phyloP scores from a whole-genome alignment of 1,140 invertebrate genomes.

The Cydia amplana region DNA sequence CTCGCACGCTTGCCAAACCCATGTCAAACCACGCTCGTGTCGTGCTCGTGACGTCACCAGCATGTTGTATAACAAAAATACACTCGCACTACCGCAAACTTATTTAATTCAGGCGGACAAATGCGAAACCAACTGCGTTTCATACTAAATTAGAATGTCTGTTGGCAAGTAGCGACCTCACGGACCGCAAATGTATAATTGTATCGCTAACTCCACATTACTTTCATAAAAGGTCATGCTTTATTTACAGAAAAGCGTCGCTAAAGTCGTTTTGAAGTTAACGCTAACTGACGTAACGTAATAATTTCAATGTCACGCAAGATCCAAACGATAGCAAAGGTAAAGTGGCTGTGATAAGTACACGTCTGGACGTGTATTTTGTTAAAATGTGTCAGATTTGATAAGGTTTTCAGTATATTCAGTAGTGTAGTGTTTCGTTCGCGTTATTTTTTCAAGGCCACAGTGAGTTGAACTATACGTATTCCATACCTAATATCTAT shows the following conservation, averaged over 20 bases:
- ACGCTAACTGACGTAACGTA: background rate
- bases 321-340: slow-evolving; percentile 21
- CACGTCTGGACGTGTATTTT: slow-evolving; percentile 7
- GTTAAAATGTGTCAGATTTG: slow-evolving; percentile 12
- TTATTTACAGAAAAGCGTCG: background rate
- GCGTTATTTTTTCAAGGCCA: background rate
- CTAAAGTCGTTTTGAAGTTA: background rate
- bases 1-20: slow-evolving; percentile 9
- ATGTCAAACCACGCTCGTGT: slow-evolving; percentile 7
- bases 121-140: background rate
- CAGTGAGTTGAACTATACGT: background rate
- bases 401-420: background rate
- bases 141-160: background rate
- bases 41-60: slow-evolving; percentile 2
- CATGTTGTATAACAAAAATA: slow-evolving; percentile 32
- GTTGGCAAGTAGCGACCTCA: background rate
- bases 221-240: background rate
- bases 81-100: slow-evolving; percentile 21
- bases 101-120: background rate
- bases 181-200: background rate
- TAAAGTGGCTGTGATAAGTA: background rate
- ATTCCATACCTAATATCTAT: background rate
- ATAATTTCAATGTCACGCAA: slow-evolving; percentile 25
- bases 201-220: background rate
- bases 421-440: slow-evolving; percentile 11